Base-by-base conservation (phyloP, 92 coral and sea anemone species). In the Metridium senile region DNA sequence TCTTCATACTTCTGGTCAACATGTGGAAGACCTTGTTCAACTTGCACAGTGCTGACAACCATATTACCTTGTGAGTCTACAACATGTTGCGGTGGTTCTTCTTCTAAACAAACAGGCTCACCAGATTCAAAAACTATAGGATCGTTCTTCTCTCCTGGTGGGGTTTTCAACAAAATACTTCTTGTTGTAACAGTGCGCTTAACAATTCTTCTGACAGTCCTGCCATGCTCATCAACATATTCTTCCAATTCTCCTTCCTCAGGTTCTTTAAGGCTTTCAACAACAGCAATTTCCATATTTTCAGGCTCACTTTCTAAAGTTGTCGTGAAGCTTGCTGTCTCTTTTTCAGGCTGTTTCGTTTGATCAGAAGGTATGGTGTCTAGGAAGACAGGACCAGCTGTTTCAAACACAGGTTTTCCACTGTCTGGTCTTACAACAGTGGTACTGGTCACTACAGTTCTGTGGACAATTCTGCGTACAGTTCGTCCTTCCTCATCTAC, bases 401-500 rank as follows among this genome's bases (percentile, higher is more conserved):
- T 63, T 31, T 63, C 43, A 63, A 63, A 63, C 21, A 63, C 75
- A 25, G 69, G 61, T 21, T 30, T 52, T 26, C 66, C 80, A 77
- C 43, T 66, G 11, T 66, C 77, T 35, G 79, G 58, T 66, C 49
- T 25, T 39, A 75, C 53, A 21, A 57, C 62, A 20, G 69, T 72
- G 11, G 72, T 80, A 29, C 63, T 72, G 8, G 80, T 78, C 0
- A 86, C 69, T 20, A 58, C 71, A 46, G 93, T 82, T 66, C 78
- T 66, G 80, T 80, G 81, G 26, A 84, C 76, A 33, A 93, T 77
- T 63, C 93, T 83, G 65, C 76, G 83, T 58, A 93, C 91, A 33
- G 57, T 84, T 20, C 90, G 88, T 9, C 98, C 98, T 33, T 76
- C 68, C 0, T 85, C 85, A 80, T 91, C 93, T 33, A 77, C 33